Conservation (phyloP, 2,113 vertebrate species). For the Perca fluviatilis region DNA sequence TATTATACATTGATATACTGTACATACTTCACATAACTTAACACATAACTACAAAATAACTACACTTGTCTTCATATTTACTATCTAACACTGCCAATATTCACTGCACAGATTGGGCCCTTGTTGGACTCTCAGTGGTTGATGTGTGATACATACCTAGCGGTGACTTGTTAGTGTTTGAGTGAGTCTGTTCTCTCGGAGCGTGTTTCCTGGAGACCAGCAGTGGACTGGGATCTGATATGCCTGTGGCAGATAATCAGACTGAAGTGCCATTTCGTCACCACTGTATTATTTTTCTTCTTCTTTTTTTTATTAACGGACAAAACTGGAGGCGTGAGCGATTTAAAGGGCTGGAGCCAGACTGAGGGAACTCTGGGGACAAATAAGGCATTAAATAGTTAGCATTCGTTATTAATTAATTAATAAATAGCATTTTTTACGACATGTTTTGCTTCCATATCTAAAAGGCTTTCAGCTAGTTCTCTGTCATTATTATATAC, state of each 20-base stretch:
- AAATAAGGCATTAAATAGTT: background rate
- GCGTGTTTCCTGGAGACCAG: slow-evolving; percentile 56
- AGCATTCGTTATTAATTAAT: too few relatives aligned
- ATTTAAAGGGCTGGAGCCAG: background rate
- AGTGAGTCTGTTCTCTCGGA: slow-evolving; percentile 21
- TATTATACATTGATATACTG: background rate
- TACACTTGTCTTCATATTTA: background rate
- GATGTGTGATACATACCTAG: slow-evolving; percentile 33
- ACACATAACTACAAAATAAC: too few relatives aligned
- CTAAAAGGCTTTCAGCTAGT: background rate
- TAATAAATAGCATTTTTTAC: background rate
- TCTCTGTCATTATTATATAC: background rate
- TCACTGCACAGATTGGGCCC: background rate
- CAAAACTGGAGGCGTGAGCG: background rate
- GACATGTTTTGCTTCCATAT: background rate
- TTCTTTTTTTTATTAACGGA: slow-evolving; percentile 4
- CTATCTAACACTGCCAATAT: background rate
- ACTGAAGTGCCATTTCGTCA: slow-evolving; percentile 38
- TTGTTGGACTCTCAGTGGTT: slow-evolving; percentile 3
- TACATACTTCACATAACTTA: background rate
- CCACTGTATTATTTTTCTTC: slow-evolving; percentile 1
- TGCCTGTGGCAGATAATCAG: slow-evolving; percentile 17
- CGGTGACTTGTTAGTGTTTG: slow-evolving; percentile 18
- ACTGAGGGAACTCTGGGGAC: background rate
- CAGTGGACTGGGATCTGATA: slow-evolving; percentile 24